Conservation (phyloP, 2,888 invertebrate species). For the Drosophila borborema region DNA sequence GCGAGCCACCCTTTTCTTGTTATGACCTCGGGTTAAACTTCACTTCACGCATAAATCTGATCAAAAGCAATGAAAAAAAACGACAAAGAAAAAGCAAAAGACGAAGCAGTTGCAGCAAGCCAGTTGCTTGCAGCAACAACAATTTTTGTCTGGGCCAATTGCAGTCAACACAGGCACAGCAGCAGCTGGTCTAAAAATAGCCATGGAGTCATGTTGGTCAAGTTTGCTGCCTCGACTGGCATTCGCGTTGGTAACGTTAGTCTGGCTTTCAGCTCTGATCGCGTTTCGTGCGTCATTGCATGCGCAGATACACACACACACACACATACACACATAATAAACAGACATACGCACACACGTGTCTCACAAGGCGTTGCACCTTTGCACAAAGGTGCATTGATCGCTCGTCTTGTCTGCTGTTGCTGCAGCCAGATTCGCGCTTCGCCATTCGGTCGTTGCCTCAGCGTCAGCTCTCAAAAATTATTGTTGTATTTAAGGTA, state of each 20-base stretch:
- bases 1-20: conserved; percentile 70
- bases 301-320: conserved; percentile 34
- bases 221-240: conserved; percentile 35
- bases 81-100: conserved; percentile 11
- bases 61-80: conserved; percentile 28
- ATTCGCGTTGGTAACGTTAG: conserved; percentile 16
- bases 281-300: conserved; percentile 80
- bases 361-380: conserved; percentile 72
- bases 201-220: conserved; percentile 73
- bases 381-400: conserved; percentile 78
- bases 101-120: conserved; percentile 1
- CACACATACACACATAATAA: conserved; percentile 7
- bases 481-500: conserved; percentile 56
- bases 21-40: conserved; percentile 57
- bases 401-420: conserved; percentile 57
- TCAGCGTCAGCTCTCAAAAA: conserved; percentile 36
- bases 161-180: conserved; percentile 15
- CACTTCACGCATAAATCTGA: conserved; percentile 75
- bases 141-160: conserved; percentile 55
- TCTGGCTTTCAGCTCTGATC: conserved; percentile 56
- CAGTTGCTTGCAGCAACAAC: not conserved
- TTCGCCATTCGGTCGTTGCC: conserved; percentile 49
- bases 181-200: conserved; percentile 66
- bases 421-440: conserved; percentile 25
- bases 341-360: conserved; percentile 12